phyloP scores from a whole-genome alignment of 2,888 invertebrate genomes.

The Pelosia muscerda region DNA sequence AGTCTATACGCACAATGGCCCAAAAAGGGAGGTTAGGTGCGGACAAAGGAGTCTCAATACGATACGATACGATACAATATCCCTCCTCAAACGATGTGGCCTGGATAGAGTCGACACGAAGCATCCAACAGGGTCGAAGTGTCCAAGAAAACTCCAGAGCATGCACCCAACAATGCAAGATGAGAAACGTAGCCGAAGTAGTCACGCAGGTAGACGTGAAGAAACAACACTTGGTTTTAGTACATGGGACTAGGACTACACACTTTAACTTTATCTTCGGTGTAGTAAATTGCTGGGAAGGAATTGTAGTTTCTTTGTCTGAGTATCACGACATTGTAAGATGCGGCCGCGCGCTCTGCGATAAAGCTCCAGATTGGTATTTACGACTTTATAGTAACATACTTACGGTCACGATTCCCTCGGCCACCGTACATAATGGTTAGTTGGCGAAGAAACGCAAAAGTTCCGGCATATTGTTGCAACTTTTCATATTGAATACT shows the following conservation, averaged over 20 bases:
- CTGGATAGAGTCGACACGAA: too few species aligned
- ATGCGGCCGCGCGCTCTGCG: conserved; percentile 23
- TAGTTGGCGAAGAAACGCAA: conserved; percentile 19
- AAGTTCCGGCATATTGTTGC: conserved; percentile 36
- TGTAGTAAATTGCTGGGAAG: background rate
- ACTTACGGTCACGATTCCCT: conserved; percentile 29
- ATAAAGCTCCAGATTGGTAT: conserved; percentile 24
- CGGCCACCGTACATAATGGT: conserved; percentile 27
- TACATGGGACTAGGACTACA: too few species aligned
- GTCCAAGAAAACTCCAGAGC: too few species aligned
- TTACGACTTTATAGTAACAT: conserved; percentile 22
- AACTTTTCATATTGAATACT: conserved; percentile 28
- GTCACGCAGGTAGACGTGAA: background rate
- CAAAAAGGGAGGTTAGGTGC: too few species aligned
- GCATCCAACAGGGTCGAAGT: too few species aligned
- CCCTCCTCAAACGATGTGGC: too few species aligned
- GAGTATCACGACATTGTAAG: conserved; percentile 28
- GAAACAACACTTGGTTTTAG: background rate
- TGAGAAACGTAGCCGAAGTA: too few species aligned
- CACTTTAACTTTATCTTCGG: background rate
- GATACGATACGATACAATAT: too few species aligned
- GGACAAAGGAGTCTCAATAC: too few species aligned
- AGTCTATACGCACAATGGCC: too few species aligned
- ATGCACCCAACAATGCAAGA: too few species aligned
- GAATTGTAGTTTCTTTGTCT: background rate